Conservation (phyloP, 2,888 invertebrate species). For the Atethmia centrago region DNA sequence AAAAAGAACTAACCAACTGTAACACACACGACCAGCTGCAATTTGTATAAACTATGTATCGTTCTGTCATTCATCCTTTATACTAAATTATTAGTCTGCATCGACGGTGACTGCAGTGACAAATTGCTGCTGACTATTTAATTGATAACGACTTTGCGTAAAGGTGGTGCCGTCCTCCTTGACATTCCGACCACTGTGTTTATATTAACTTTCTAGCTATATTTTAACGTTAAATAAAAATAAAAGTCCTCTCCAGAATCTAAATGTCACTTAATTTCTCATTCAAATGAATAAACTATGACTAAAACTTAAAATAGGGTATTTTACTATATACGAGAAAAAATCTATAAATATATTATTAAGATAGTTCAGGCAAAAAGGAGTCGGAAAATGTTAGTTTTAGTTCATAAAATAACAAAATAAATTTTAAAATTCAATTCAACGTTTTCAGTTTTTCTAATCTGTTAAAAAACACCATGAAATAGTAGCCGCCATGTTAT, state of each 20-base stretch:
- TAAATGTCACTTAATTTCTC: not conserved
- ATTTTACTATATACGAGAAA: no score
- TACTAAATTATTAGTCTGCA: conserved; percentile 43
- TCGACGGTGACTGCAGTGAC: conserved; percentile 30
- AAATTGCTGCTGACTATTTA: conserved; percentile 42
- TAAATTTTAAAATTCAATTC: no score
- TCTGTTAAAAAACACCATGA: no score
- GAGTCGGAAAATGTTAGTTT: no score
- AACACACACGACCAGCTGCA: conserved; percentile 50
- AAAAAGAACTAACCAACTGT: conserved; percentile 48
- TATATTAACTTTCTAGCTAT: conserved; percentile 19
- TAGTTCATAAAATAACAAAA: no score
- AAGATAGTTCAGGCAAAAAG: no score
- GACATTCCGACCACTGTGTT: conserved; percentile 16
- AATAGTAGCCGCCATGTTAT: no score
- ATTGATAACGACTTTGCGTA: conserved; percentile 44
- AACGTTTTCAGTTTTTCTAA: no score
- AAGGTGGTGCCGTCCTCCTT: conserved; percentile 23
- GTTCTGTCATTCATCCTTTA: conserved; percentile 49
- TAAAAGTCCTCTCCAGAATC: not conserved
- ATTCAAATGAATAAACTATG: conserved; percentile 13
- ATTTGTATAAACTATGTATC: conserved; percentile 41
- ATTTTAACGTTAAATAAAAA: not conserved
- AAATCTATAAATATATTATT: no score
- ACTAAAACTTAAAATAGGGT: conserved; percentile 1